A percentile compares a stretch with the other conserved stretches of the same genome.
phyloP scores from a whole-genome alignment of 2,113 vertebrate species.

The Perca fluviatilis region DNA sequence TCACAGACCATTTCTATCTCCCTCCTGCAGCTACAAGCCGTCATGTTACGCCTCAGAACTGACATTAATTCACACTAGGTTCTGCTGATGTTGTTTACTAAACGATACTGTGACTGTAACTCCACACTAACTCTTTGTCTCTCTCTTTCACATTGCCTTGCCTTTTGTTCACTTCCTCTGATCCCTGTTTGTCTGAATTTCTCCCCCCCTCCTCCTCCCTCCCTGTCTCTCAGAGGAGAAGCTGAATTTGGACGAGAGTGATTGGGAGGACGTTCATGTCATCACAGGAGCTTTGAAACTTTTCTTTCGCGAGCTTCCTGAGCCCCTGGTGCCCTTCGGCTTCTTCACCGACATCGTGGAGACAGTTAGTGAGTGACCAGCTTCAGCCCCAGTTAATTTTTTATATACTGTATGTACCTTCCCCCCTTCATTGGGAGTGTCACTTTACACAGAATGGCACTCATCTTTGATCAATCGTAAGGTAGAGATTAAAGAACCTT shows the following conservation, averaged over 20 bases:
- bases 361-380: conserved; percentile 86
- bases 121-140: conserved; percentile 15
- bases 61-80: conserved; percentile 28
- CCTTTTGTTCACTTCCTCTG: conserved; percentile 34
- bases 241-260: conserved; percentile 88
- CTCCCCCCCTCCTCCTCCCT: background rate
- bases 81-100: conserved; percentile 8
- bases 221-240: conserved; percentile 85
- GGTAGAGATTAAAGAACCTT: background rate
- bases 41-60: conserved; percentile 41
- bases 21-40: conserved; percentile 64
- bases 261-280: conserved; percentile 95
- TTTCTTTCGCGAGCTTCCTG: conserved; percentile 93
- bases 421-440: background rate
- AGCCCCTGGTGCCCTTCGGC: conserved; percentile 88
- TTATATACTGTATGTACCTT: background rate
- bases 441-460: background rate
- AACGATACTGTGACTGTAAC: conserved; percentile 19
- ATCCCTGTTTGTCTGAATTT: conserved; percentile 29
- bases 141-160: conserved; percentile 2
- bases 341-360: conserved; percentile 86
- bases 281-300: conserved; percentile 94
- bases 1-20: conserved; percentile 55
- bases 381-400: conserved; percentile 5
- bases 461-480: background rate